Percentiles rank a stretch among this genome's conserved stretches.
These are phyloP conservation scores for Pseudomyrmex cubaensis DNA, from an alignment of 1,140 invertebrate genomes.

Conservation along the genomic window DNA sequence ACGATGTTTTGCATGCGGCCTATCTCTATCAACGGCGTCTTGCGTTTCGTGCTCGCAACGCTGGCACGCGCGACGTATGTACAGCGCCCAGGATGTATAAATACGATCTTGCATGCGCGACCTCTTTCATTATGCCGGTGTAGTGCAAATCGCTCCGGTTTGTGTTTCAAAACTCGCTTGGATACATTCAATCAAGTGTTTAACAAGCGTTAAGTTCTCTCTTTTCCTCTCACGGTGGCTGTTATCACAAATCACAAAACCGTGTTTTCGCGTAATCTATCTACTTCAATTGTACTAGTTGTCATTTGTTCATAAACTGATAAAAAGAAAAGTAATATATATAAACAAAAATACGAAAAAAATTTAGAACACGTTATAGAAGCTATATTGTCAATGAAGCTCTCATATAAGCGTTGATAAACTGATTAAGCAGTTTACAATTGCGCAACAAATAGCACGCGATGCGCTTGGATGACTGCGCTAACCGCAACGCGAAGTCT, in stretches of 20 bases:
- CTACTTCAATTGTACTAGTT: not conserved
- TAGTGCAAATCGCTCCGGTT: slow-evolving; percentile 69
- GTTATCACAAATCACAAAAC: slow-evolving; percentile 49
- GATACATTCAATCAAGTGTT: slow-evolving; percentile 58
- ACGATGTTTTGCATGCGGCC: slow-evolving; percentile 71
- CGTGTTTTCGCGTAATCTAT: slow-evolving; percentile 19
- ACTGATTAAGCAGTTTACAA: slow-evolving; percentile 40
- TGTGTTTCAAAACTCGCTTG: slow-evolving; percentile 72
- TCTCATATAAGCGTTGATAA: not conserved
- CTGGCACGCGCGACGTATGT: slow-evolving; percentile 73
- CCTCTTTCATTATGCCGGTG: slow-evolving; percentile 70
- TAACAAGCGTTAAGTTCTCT: slow-evolving; percentile 57
- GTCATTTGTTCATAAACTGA: not conserved
- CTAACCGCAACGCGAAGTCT: slow-evolving; percentile 16
- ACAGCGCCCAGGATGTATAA: slow-evolving; percentile 71
- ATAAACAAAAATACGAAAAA: not conserved
- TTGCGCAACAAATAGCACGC: slow-evolving; percentile 33
- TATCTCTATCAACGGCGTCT: slow-evolving; percentile 68
- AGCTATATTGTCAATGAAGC: slow-evolving; percentile 8
- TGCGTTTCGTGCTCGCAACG: slow-evolving; percentile 68
- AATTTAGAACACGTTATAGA: not conserved
- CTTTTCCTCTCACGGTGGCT: slow-evolving; percentile 55
- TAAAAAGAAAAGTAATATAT: not conserved
- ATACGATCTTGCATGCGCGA: slow-evolving; percentile 74
- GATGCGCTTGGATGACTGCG: slow-evolving; percentile 24